phyloP scores from a whole-genome alignment of 2,113 vertebrate genomes.

The Saguinus imperator region DNA sequence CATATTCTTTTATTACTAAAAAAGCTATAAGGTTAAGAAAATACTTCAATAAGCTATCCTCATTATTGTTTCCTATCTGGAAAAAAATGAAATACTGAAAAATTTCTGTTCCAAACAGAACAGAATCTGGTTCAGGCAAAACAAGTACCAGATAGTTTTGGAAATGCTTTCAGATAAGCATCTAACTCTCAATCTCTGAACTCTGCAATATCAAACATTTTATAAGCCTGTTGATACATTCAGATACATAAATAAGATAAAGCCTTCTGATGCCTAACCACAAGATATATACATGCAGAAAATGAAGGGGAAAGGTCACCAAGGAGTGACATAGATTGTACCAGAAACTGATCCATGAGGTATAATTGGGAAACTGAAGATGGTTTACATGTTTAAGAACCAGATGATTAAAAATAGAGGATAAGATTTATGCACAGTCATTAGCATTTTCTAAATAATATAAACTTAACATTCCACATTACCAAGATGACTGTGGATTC shows the following conservation, averaged over 20 bases:
- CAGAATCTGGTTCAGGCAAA: slow-evolving; percentile 48
- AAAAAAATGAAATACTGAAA: slow-evolving; percentile 64
- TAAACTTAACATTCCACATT: slow-evolving; percentile 25
- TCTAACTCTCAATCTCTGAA: slow-evolving; percentile 65
- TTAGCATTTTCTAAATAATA: slow-evolving; percentile 6
- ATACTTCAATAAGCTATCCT: neutral
- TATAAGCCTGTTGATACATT: neutral
- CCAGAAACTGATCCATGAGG: neutral
- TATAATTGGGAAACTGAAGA: neutral
- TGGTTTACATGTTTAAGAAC: neutral
- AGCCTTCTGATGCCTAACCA: neutral
- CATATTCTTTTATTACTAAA: slow-evolving; percentile 14
- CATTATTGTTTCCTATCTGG: slow-evolving; percentile 59
- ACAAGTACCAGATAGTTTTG: slow-evolving; percentile 15
- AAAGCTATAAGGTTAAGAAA: neutral
- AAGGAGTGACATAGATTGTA: neutral
- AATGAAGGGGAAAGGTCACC: neutral
- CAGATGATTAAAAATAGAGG: neutral
- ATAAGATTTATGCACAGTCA: neutral
- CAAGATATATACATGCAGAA: neutral
- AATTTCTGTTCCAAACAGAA: slow-evolving; percentile 69
- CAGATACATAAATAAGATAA: neutral
- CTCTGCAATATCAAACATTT: neutral
- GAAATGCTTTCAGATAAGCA: slow-evolving; percentile 66
- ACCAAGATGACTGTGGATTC: neutral